Evolutionary conservation across 92 coral and sea anemone genomes (phyloP).

Genomic region (Zoanthus sociatus): DNA sequence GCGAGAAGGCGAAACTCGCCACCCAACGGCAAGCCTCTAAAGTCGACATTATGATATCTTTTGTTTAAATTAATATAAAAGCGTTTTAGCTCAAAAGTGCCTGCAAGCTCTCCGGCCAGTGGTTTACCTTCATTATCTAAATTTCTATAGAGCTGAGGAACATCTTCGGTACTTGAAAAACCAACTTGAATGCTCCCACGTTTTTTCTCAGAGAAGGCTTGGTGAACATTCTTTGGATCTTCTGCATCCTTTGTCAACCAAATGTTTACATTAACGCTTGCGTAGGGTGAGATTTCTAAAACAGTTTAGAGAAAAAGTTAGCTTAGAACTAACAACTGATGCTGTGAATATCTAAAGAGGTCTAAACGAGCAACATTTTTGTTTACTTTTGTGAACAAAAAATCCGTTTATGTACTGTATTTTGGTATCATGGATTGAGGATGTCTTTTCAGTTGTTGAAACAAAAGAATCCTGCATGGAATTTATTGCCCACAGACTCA

Average conservation of each 20-base stretch:
- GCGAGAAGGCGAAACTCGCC: conserved; percentile 23
- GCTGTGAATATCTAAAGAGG: no score
- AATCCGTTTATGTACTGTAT: no score
- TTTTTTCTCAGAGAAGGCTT: background rate
- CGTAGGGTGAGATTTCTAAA: conserved; percentile 22
- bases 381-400: no score
- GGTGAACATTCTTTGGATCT: background rate
- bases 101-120: conserved; percentile 11
- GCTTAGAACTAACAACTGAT: no score
- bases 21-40: conserved; percentile 26
- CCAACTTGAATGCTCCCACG: background rate
- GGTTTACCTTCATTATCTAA: conserved; percentile 16
- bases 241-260: background rate
- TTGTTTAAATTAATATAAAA: conserved; percentile 16
- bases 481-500: no score
- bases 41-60: conserved; percentile 19
- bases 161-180: background rate
- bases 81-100: background rate
- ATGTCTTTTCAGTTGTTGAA: no score
- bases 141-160: conserved; percentile 1
- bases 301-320: background rate
- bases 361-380: no score
- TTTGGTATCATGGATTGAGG: no score
- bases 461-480: no score
- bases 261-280: background rate